Percentiles rank a stretch among this genome's conserved stretches.
Conservation (phyloP, 2,888 invertebrate species). For the Leptopterna dolabrata region DNA sequence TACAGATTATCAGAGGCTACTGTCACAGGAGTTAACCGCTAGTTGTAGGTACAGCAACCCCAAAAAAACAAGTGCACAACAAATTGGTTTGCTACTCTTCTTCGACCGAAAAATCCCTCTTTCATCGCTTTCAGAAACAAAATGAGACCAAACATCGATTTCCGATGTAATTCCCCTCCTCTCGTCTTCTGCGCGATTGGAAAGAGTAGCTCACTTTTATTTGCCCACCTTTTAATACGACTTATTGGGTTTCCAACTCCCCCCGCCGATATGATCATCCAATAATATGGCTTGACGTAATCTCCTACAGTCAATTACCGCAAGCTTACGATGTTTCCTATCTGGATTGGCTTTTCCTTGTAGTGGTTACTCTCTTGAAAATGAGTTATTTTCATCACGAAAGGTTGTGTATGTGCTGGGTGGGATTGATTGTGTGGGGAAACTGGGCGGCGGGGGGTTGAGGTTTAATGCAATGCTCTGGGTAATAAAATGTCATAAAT, state of each 20-base stretch:
- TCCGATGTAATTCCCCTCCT: background rate
- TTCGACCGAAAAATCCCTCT: no score
- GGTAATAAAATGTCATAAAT: no score
- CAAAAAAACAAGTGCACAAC: no score
- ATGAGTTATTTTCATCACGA: background rate
- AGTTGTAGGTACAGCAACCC: no score
- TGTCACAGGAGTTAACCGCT: no score
- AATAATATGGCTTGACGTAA: conserved; percentile 41
- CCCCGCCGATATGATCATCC: conserved; percentile 18
- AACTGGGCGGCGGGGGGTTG: no score
- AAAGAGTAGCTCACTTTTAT: background rate
- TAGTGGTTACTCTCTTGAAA: background rate
- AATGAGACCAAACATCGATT: background rate
- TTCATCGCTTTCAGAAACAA: background rate
- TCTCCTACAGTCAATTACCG: conserved; percentile 36
- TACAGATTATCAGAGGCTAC: no score
- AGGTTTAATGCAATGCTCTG: no score
- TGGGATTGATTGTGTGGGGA: no score
- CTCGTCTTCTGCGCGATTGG: background rate
- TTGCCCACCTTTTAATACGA: conserved; percentile 31
- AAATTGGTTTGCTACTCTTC: no score
- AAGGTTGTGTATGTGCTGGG: background rate
- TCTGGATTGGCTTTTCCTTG: background rate
- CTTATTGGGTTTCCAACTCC: conserved; percentile 14
- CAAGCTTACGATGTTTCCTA: background rate